Percentiles rank a stretch among this genome's conserved stretches.
These are phyloP conservation scores for Papilio polytes DNA, from an alignment of 1,140 invertebrate species.

Conservation along the genomic window DNA sequence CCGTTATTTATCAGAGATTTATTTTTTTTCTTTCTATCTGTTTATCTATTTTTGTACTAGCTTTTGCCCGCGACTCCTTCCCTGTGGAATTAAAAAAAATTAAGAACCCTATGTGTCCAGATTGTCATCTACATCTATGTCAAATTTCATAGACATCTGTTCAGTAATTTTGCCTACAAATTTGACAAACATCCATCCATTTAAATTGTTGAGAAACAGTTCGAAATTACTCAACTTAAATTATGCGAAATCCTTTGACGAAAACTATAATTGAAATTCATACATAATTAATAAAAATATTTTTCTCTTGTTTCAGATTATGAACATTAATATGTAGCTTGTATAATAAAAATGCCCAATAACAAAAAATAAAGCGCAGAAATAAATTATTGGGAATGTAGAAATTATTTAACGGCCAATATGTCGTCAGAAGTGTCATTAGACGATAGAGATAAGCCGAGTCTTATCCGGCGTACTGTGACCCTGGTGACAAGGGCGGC, in stretches of 20 bases:
- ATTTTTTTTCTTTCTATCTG: no score
- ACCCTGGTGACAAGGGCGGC: slow-evolving; percentile 67
- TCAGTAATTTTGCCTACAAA: no score
- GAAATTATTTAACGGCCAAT: slow-evolving; percentile 49
- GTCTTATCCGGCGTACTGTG: slow-evolving; percentile 56
- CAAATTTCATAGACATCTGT: no score
- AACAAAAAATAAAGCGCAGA: neutral
- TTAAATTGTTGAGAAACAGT: no score
- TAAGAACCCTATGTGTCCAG: no score
- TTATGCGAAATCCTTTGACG: no score
- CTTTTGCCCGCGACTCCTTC: no score
- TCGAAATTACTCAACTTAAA: no score
- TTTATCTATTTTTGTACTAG: neutral
- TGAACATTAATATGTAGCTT: neutral
- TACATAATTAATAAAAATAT: neutral
- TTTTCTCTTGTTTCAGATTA: slow-evolving; percentile 26
- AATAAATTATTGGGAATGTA: slow-evolving; percentile 38
- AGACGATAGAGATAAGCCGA: slow-evolving; percentile 66
- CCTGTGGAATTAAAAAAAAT: no score
- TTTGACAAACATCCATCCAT: no score
- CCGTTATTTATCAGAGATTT: neutral
- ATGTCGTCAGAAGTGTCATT: slow-evolving; percentile 79
- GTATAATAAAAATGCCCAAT: neutral
- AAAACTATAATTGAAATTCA: neutral
- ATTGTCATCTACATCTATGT: no score